phyloP scores from a whole-genome alignment of 1,140 invertebrate genomes.

The Leucophenga varia region DNA sequence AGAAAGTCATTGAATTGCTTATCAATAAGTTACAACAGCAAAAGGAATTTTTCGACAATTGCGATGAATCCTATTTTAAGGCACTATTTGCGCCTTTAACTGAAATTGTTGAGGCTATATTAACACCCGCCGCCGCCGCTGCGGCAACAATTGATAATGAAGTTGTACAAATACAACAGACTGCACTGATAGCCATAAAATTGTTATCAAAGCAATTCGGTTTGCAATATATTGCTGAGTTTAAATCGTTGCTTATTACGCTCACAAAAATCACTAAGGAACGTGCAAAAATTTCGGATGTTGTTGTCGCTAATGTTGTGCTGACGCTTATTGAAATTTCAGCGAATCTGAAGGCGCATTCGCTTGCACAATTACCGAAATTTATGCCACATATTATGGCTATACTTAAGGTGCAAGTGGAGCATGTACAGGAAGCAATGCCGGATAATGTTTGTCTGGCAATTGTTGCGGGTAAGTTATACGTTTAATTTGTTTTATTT shows the following conservation, averaged over 20 bases:
- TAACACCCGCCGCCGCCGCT: slow-evolving; percentile 48
- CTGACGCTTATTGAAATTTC: slow-evolving; percentile 82
- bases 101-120: slow-evolving; percentile 64
- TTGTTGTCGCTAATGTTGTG: slow-evolving; percentile 72
- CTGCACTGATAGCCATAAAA: slow-evolving; percentile 78
- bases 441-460: slow-evolving; percentile 62
- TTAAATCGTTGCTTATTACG: slow-evolving; percentile 65
- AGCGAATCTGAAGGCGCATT: slow-evolving; percentile 70
- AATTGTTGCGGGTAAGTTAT: slow-evolving; percentile 64
- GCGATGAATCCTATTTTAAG: slow-evolving; percentile 59
- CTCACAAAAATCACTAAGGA: slow-evolving; percentile 64
- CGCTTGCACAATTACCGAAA: slow-evolving; percentile 69
- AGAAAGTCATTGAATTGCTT: slow-evolving; percentile 81
- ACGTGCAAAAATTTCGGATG: slow-evolving; percentile 64
- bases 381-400: slow-evolving; percentile 79
- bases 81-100: slow-evolving; percentile 65
- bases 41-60: slow-evolving; percentile 62
- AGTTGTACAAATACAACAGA: slow-evolving; percentile 72
- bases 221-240: slow-evolving; percentile 63
- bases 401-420: slow-evolving; percentile 59
- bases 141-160: slow-evolving; percentile 58
- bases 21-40: slow-evolving; percentile 75
- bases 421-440: slow-evolving; percentile 58
- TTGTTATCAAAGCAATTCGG: slow-evolving; percentile 73
- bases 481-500: background rate